Conservation (phyloP, 2,797 vertebrate species). For the Phrynocephalus forsythii region DNA sequence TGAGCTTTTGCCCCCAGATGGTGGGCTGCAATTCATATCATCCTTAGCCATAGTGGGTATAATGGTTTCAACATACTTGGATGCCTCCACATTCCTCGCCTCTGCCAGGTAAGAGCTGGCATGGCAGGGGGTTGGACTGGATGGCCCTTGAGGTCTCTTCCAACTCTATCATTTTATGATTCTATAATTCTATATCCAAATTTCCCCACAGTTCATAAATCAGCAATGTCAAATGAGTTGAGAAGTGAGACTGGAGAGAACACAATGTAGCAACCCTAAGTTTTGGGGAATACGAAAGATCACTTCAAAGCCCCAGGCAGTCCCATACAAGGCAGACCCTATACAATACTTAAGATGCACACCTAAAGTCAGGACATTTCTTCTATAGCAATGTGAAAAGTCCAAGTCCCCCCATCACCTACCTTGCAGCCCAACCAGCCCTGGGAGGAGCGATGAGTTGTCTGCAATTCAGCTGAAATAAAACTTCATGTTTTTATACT, state of each 20-base stretch:
- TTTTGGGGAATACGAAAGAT: background rate
- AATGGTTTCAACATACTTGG: too few species aligned
- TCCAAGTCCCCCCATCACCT: background rate
- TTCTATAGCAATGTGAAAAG: background rate
- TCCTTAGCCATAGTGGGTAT: too few species aligned
- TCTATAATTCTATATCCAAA: too few species aligned
- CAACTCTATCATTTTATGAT: too few species aligned
- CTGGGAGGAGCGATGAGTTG: background rate
- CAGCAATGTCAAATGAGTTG: background rate
- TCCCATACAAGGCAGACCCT: background rate
- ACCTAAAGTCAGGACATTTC: background rate
- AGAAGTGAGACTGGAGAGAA: background rate
- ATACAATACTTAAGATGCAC: too few species aligned
- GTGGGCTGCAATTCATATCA: too few species aligned
- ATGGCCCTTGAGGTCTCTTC: too few species aligned
- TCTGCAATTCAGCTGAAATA: background rate
- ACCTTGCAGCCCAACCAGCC: background rate
- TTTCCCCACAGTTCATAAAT: background rate
- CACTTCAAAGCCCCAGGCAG: too few species aligned
- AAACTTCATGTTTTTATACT: conserved; percentile 6
- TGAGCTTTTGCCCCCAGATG: too few species aligned
- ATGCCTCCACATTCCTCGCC: background rate
- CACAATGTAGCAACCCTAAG: background rate
- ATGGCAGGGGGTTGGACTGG: too few species aligned
- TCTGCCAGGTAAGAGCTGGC: background rate